Evolutionary conservation across 2,888 invertebrate genomes (phyloP), one percentile per base, ranked within the genome.

Genomic region (Athetis lepigone): DNA sequence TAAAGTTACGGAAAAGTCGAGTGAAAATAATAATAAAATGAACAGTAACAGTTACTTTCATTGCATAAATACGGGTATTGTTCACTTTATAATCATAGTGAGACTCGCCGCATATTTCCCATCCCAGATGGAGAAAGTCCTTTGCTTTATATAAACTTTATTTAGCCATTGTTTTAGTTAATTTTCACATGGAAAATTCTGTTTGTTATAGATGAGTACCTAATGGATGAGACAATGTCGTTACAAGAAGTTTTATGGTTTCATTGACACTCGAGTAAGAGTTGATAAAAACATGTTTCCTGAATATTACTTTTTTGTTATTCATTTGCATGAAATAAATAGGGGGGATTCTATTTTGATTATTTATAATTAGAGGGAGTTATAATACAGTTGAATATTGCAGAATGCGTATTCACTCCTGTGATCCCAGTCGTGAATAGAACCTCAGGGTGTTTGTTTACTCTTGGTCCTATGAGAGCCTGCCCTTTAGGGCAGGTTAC

Each of bases 51-150:
- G 83, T 91, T 85, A 92, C 90, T 92, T 92, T 92, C 91, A 68
- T 93, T 93, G 88, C 92, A 91, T 91, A 91, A 92, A 92, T 83
- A 81, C 79, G 58, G 69, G 86, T 88, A 90, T 89, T 91, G 90
- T 90, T 88, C 82, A 80, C n/a, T 47, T 64, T 52, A 75, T 75
- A 80, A 77, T 66, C 63, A 37, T 42, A 65, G 74, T 60, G 71
- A 70, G 75, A 76, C 73, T 70, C 68, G 57, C 63, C 54, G 45
- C 49, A 70, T 70, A 65, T 73, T 84, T 85, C 78, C 78, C 78
- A 78, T 82, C 83, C 83, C 83, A 82, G 72, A 59, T 50, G 58
- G 85, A 79, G 85, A 85, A 85, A 85, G 85, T 83, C 74, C 75
- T 78, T 55, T 59, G 46, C 59, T 80, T 78, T 78, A 70, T 76